phyloP scores from a whole-genome alignment of 1,140 invertebrate species.

The Trichonephila clavata region DNA sequence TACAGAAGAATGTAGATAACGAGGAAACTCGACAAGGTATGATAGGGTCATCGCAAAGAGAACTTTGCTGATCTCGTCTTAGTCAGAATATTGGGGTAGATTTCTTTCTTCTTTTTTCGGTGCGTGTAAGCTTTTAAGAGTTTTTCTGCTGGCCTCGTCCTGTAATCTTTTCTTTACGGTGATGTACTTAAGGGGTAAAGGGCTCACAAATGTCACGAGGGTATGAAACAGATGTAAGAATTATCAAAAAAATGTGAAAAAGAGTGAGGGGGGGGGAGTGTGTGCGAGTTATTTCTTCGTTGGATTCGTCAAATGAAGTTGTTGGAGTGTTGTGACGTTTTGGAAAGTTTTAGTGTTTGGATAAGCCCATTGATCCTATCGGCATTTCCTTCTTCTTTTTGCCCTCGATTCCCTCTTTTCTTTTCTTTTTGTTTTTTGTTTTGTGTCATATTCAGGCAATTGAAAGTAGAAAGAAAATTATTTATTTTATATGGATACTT shows the following conservation, averaged over 20 bases:
- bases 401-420: too few relatives aligned
- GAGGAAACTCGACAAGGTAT: neutral
- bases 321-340: neutral
- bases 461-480: too few relatives aligned
- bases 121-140: slow-evolving; percentile 13
- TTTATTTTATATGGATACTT: too few relatives aligned
- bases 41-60: neutral
- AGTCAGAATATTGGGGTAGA: neutral
- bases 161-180: neutral
- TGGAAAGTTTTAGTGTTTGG: neutral
- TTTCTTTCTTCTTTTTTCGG: neutral
- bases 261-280: neutral
- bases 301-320: neutral
- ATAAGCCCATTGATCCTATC: neutral
- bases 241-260: neutral
- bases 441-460: too few relatives aligned
- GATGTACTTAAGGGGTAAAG: neutral
- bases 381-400: neutral
- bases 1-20: neutral
- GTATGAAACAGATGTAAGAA: slow-evolving; percentile 10
- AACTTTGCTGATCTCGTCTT: neutral
- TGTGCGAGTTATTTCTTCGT: neutral
- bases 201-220: neutral
- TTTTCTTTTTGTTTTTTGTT: too few relatives aligned
- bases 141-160: neutral